These are phyloP conservation scores for Damaliscus lunatus DNA, from an alignment of 2,113 vertebrate genomes.

Conservation along the genomic window DNA sequence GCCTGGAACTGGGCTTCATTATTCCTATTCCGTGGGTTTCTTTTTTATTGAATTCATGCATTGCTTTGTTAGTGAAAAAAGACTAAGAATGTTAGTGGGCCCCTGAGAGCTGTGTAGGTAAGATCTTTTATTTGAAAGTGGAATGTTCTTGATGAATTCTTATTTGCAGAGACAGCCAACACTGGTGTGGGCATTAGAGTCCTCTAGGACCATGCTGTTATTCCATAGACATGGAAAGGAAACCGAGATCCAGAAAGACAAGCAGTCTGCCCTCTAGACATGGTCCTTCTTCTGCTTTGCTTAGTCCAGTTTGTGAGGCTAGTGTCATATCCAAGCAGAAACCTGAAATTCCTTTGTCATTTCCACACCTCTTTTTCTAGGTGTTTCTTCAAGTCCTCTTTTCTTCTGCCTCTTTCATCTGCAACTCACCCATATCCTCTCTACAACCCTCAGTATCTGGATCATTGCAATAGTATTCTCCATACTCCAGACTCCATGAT, in stretches of 20 bases:
- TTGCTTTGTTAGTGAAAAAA: neutral
- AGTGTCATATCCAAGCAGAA: neutral
- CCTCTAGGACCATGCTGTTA: fast-evolving
- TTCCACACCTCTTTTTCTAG: neutral
- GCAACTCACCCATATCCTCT: neutral
- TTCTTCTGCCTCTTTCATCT: neutral
- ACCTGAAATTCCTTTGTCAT: neutral
- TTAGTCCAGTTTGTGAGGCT: neutral
- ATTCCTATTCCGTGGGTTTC: neutral
- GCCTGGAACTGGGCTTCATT: neutral
- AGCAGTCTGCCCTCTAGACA: neutral
- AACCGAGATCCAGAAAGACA: neutral
- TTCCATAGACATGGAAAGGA: neutral
- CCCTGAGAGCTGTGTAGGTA: neutral
- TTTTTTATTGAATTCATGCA: neutral
- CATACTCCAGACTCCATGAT: neutral
- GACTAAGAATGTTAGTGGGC: neutral
- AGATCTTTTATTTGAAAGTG: neutral
- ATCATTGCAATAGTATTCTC: neutral
- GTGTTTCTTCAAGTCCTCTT: neutral
- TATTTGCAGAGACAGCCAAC: neutral
- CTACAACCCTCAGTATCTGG: neutral
- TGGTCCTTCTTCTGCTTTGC: neutral
- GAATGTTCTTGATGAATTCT: neutral
- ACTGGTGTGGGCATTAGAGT: neutral